A percentile compares a stretch with the other conserved stretches of the same genome.
These are phyloP conservation scores for Perodicticus potto DNA, from an alignment of 2,797 vertebrate genomes.

Conservation along the genomic window DNA sequence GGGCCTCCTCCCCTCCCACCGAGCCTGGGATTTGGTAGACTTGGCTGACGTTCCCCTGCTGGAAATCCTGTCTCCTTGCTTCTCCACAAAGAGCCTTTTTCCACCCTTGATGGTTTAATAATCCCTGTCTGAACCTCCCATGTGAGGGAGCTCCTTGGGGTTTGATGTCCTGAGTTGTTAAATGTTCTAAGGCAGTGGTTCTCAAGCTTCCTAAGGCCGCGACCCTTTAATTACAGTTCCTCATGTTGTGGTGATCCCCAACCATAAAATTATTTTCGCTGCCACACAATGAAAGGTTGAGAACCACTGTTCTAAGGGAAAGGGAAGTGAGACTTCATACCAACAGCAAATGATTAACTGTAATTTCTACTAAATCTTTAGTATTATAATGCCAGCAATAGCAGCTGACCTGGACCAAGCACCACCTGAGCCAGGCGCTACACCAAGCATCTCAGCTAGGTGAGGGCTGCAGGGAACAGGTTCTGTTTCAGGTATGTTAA, in stretches of 20 bases:
- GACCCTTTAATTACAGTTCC: no score
- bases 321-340: background rate
- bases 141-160: background rate
- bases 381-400: background rate
- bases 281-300: no score
- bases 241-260: no score
- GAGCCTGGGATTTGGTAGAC: background rate
- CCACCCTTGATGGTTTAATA: background rate
- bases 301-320: constrained; percentile 4
- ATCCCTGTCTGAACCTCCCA: background rate
- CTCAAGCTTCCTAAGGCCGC: no score
- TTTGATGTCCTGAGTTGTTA: background rate
- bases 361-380: background rate
- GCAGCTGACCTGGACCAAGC: background rate
- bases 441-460: rapidly evolving
- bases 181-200: background rate
- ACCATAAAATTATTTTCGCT: no score
- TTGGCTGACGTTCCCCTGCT: background rate
- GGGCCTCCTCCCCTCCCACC: background rate
- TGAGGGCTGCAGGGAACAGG: rapidly evolving
- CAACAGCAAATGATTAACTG: background rate
- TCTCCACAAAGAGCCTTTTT: background rate
- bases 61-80: background rate
- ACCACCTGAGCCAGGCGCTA: background rate
- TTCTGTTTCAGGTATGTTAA: background rate